A percentile compares a stretch with the other conserved stretches of the same genome.
phyloP scores from a whole-genome alignment of 2,113 vertebrate genomes.

The Rhinopomastus cyanomelas region DNA sequence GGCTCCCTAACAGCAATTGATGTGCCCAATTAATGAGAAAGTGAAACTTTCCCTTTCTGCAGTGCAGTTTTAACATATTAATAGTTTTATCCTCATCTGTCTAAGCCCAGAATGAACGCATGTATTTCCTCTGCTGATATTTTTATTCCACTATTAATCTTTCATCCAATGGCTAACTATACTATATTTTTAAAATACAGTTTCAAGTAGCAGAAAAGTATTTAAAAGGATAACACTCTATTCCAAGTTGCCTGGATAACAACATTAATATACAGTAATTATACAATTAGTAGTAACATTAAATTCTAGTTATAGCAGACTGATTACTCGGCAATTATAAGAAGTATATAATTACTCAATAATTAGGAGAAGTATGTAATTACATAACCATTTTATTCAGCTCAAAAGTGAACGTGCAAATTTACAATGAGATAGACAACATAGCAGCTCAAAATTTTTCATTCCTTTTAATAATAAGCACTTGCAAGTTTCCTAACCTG shows the following conservation, averaged over 20 bases:
- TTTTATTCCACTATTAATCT: slow-evolving; percentile 29
- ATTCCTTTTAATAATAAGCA: background rate
- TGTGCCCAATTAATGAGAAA: background rate
- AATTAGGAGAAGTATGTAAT: slow-evolving; percentile 83
- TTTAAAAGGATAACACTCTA: slow-evolving; percentile 61
- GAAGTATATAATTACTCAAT: slow-evolving; percentile 84
- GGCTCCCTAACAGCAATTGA: background rate
- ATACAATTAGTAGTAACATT: slow-evolving; percentile 84
- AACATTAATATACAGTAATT: slow-evolving; percentile 81
- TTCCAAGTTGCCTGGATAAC: slow-evolving; percentile 76
- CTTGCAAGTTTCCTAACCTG: background rate
- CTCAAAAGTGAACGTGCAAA: slow-evolving; percentile 65
- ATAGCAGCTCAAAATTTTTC: slow-evolving; percentile 5
- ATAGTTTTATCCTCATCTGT: background rate
- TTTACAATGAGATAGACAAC: slow-evolving; percentile 56
- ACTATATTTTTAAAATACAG: slow-evolving; percentile 44
- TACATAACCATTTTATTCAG: slow-evolving; percentile 79
- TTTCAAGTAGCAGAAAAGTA: slow-evolving; percentile 42
- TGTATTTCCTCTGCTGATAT: background rate
- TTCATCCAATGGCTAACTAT: slow-evolving; percentile 31
- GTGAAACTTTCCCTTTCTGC: background rate
- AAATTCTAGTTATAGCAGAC: slow-evolving; percentile 82
- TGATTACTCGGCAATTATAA: slow-evolving; percentile 84
- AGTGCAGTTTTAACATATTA: background rate
- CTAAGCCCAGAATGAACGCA: background rate